Evolutionary conservation across 2,113 vertebrate genomes (phyloP).

Genomic region (Diphyllodes magnificus): DNA sequence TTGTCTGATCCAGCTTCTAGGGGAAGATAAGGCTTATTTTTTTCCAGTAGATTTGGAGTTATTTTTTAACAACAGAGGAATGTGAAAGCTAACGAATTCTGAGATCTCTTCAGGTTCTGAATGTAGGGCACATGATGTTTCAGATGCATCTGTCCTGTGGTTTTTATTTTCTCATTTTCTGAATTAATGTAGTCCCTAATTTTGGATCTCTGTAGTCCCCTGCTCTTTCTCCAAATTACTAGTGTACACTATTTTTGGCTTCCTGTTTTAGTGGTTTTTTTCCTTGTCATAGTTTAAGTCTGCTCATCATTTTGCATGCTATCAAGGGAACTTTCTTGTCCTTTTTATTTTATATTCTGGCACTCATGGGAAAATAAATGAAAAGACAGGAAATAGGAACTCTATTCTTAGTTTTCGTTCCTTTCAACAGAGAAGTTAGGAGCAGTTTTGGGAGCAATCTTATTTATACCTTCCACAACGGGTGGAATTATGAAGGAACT

Average conservation of each 20-base stretch:
- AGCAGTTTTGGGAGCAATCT: background rate
- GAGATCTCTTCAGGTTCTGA: background rate
- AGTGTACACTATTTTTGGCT: background rate
- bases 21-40: background rate
- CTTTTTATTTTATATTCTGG: background rate
- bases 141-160: background rate
- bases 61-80: background rate
- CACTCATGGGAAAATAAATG: background rate
- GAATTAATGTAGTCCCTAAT: background rate
- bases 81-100: background rate
- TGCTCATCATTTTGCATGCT: background rate
- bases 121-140: background rate
- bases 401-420: background rate
- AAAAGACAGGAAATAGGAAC: background rate
- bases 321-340: background rate
- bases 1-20: slow-evolving; percentile 4
- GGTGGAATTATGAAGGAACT: background rate
- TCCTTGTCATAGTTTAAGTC: background rate
- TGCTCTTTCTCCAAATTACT: background rate
- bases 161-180: background rate
- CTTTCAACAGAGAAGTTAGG: background rate
- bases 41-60: background rate
- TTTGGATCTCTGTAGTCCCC: background rate
- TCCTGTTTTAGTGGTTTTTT: background rate
- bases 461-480: background rate